Conservation (phyloP, 2,888 invertebrate species). For the Hetaerina titia region DNA sequence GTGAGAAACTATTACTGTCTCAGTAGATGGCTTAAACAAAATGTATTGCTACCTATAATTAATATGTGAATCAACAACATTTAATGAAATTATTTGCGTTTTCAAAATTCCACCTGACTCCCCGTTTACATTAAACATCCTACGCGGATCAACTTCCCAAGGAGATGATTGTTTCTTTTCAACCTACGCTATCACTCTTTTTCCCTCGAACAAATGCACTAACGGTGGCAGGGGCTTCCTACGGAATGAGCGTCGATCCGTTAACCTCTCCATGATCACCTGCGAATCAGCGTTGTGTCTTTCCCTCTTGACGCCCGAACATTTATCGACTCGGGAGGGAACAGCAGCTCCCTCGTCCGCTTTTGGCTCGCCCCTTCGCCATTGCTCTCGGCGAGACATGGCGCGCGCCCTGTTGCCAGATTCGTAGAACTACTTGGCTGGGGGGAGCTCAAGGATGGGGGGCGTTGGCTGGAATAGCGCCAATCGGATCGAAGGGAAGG, state of each 20-base stretch:
- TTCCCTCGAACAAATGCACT: not conserved
- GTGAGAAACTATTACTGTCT: too few relatives aligned
- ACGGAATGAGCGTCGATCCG: not conserved
- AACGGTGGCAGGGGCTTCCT: not conserved
- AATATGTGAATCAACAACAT: too few relatives aligned
- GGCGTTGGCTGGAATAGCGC: not conserved
- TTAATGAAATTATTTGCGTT: too few relatives aligned
- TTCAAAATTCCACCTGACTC: too few relatives aligned
- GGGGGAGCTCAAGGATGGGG: not conserved
- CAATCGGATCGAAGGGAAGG: slow-evolving; percentile 60
- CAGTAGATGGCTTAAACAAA: too few relatives aligned
- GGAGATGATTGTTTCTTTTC: too few relatives aligned
- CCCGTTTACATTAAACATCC: too few relatives aligned
- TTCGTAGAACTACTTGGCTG: slow-evolving; percentile 49
- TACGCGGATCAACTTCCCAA: too few relatives aligned
- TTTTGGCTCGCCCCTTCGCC: slow-evolving; percentile 14
- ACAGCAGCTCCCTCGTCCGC: not conserved
- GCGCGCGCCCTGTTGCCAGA: slow-evolving; percentile 57
- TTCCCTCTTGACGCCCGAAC: not conserved
- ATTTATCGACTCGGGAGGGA: slow-evolving; percentile 49
- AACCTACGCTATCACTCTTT: not conserved
- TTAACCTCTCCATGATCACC: not conserved
- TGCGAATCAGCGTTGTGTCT: not conserved
- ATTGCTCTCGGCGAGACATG: slow-evolving; percentile 45
- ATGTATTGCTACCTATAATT: too few relatives aligned